A percentile compares a stretch with the other conserved stretches of the same genome.
Evolutionary conservation across 2,113 vertebrate species (phyloP).

Genomic region (pig (Sus scrofa)): DNA sequence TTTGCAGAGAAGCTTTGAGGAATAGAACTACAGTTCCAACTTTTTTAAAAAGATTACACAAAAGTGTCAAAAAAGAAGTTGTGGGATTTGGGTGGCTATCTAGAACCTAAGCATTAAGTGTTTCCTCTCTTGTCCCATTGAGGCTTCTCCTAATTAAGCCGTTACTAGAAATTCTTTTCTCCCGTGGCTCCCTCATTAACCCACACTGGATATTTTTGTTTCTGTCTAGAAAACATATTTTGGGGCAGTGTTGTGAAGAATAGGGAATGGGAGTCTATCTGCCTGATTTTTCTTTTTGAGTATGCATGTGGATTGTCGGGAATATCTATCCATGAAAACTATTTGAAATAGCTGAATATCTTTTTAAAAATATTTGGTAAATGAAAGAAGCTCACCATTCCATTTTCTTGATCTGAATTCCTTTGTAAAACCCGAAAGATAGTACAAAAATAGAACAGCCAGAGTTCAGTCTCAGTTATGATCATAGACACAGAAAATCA

Average conservation of each 20-base stretch:
- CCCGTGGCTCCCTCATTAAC: not conserved
- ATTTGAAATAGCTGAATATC: not conserved
- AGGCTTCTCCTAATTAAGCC: not conserved
- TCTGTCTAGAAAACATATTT: not conserved
- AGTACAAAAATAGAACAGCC: not conserved
- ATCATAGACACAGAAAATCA: not conserved
- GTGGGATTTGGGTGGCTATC: not conserved
- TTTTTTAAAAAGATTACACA: not conserved
- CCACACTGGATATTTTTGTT: not conserved
- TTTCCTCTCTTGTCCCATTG: not conserved
- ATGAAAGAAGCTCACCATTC: not conserved
- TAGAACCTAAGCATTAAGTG: not conserved
- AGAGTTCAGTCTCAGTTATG: not conserved
- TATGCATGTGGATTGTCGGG: not conserved
- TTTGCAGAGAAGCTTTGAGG: not conserved
- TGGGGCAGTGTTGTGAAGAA: not conserved
- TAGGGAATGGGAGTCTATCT: not conserved
- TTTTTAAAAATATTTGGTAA: not conserved
- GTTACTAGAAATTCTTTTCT: slow-evolving; percentile 11
- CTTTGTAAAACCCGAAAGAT: slow-evolving; percentile 14
- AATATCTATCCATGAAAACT: not conserved
- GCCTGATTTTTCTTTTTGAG: not conserved
- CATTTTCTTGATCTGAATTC: not conserved
- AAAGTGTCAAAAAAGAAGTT: not conserved
- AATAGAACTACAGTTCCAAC: not conserved